phyloP scores from a whole-genome alignment of 2,888 invertebrate genomes.

The Andrena fulva region DNA sequence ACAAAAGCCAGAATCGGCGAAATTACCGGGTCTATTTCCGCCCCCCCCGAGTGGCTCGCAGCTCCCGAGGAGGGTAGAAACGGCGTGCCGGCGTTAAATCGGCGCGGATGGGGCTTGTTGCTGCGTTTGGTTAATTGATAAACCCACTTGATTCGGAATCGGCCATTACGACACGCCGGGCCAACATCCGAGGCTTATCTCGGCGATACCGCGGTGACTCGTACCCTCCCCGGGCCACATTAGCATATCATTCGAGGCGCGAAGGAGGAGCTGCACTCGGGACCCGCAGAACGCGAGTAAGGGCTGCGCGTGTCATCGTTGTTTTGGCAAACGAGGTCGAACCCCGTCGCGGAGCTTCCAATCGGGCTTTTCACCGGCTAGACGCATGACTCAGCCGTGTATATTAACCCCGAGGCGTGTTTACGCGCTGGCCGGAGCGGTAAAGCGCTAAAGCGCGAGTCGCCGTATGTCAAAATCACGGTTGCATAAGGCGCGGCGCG shows the following conservation, averaged over 20 bases:
- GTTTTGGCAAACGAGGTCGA: constrained; percentile 46
- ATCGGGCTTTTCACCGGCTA: constrained; percentile 56
- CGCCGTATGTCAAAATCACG: constrained; percentile 75
- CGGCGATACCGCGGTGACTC: not conserved
- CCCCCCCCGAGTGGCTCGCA: not conserved
- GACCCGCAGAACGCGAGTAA: too few species aligned
- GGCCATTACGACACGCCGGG: not conserved
- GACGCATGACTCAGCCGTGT: constrained; percentile 67
- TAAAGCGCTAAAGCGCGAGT: constrained; percentile 39
- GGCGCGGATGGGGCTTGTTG: not conserved
- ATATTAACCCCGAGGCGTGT: constrained; percentile 72
- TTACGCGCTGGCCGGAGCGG: constrained; percentile 68
- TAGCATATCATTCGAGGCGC: constrained; percentile 2
- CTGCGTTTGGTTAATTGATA: not conserved
- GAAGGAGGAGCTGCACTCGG: not conserved
- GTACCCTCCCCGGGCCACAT: not conserved
- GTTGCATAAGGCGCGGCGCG: constrained; percentile 70
- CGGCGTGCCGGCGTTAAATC: not conserved
- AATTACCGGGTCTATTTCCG: constrained; percentile 7
- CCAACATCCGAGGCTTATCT: constrained; percentile 22
- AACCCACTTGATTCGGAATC: not conserved
- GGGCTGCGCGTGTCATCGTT: not conserved
- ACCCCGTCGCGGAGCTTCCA: constrained; percentile 24
- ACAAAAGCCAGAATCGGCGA: constrained; percentile 16
- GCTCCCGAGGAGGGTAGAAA: not conserved